Percentiles rank a stretch among this genome's conserved stretches.
phyloP scores from a whole-genome alignment of 2,888 invertebrate genomes.

The Busseola fusca region DNA sequence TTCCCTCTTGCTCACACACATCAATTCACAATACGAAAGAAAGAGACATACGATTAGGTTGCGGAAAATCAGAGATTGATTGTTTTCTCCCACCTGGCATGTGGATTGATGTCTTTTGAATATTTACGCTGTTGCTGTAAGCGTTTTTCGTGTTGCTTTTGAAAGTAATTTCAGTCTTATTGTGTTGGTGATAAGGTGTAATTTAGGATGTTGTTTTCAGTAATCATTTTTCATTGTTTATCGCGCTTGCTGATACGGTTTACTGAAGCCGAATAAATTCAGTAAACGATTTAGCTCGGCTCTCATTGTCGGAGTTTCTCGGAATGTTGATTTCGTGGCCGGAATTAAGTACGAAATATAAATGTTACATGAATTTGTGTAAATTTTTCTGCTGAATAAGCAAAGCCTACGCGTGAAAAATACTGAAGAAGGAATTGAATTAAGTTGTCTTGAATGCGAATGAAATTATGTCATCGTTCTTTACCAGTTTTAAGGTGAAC shows the following conservation, averaged over 20 bases:
- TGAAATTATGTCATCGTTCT: background rate
- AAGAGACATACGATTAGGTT: conserved; percentile 59
- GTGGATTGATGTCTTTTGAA: conserved; percentile 71
- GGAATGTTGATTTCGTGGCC: conserved; percentile 43
- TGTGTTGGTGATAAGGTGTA: conserved; percentile 10
- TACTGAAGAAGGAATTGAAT: conserved; percentile 34
- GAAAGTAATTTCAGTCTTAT: conserved; percentile 33
- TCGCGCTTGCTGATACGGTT: conserved; percentile 57
- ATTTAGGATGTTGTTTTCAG: conserved; percentile 31
- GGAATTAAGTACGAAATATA: conserved; percentile 35
- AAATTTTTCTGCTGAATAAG: conserved; percentile 25
- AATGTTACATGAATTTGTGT: conserved; percentile 40
- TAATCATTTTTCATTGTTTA: conserved; percentile 63
- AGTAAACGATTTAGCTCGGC: conserved; percentile 48
- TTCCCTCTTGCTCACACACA: conserved; percentile 51
- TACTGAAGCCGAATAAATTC: conserved; percentile 61
- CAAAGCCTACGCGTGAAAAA: conserved; percentile 25
- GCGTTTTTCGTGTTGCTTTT: conserved; percentile 47
- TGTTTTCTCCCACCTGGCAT: conserved; percentile 67
- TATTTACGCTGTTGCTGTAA: conserved; percentile 61
- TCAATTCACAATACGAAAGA: conserved; percentile 45
- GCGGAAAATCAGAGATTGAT: conserved; percentile 73
- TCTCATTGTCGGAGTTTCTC: conserved; percentile 43
- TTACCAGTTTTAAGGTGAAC: background rate
- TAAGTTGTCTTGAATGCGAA: conserved; percentile 5